Evolutionary conservation across 2,888 invertebrate genomes (phyloP).

Genomic region (Brachyptera putata): DNA sequence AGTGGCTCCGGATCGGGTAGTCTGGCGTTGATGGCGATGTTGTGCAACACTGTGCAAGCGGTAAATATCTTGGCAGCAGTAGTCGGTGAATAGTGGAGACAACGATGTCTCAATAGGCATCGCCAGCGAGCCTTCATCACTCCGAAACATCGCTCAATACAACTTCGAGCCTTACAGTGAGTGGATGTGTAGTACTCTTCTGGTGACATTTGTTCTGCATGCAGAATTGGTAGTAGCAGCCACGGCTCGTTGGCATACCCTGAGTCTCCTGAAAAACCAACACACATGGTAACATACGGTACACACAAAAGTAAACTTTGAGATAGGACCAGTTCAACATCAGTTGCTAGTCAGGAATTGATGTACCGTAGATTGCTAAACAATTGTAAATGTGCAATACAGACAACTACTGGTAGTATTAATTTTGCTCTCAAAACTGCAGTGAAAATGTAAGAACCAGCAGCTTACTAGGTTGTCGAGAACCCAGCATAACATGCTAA

Average conservation of each 20-base stretch:
- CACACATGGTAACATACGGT: not conserved
- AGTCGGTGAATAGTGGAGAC: conserved; percentile 8
- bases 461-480: too few species aligned
- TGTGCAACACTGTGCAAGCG: conserved; percentile 18
- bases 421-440: too few species aligned
- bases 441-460: too few species aligned
- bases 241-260: conserved; percentile 25
- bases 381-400: too few species aligned
- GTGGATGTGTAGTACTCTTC: conserved; percentile 17
- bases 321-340: not conserved
- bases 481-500: too few species aligned
- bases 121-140: conserved; percentile 23
- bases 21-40: conserved; percentile 14
- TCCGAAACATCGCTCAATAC: conserved; percentile 25
- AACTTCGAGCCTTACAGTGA: conserved; percentile 5
- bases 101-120: conserved; percentile 15
- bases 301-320: not conserved
- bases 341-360: too few species aligned
- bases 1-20: conserved; percentile 9
- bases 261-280: conserved; percentile 18
- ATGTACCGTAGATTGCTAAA: too few species aligned
- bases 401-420: too few species aligned
- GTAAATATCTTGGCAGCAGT: conserved; percentile 13
- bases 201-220: conserved; percentile 18
- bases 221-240: conserved; percentile 22